Percentiles rank a stretch among this genome's conserved stretches.
Conservation (phyloP, 1,140 invertebrate species). For the Papilio dardanus region DNA sequence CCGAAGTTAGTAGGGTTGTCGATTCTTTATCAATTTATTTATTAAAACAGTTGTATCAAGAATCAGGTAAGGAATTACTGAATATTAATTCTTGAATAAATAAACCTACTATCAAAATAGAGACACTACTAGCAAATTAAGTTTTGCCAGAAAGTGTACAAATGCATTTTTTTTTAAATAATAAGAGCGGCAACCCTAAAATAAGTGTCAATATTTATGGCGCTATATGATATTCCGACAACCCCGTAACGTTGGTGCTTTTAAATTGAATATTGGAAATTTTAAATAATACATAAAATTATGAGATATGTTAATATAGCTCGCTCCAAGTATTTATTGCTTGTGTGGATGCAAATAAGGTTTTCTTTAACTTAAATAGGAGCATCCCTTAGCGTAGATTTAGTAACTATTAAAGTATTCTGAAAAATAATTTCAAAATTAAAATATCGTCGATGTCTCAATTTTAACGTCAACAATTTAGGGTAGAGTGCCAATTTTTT, state of each 20-base stretch:
- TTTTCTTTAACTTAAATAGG: background rate
- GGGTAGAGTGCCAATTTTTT: constrained; percentile 6
- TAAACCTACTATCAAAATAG: background rate
- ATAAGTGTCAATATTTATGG: constrained; percentile 19
- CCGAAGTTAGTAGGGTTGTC: constrained; percentile 32
- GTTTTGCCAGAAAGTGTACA: background rate
- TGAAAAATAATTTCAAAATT: constrained; percentile 6
- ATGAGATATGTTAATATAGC: constrained; percentile 57
- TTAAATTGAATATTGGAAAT: constrained; percentile 41
- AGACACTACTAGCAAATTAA: background rate
- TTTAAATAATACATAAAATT: constrained; percentile 54
- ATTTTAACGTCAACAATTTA: background rate
- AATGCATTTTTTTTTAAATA: too few relatives aligned
- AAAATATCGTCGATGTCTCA: background rate
- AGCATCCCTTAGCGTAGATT: background rate
- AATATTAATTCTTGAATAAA: background rate
- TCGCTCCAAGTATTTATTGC: background rate
- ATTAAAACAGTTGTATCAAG: background rate
- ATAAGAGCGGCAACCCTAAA: background rate
- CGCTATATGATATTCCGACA: constrained; percentile 11
- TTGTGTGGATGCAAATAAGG: background rate
- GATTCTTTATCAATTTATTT: background rate
- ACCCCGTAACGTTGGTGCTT: constrained; percentile 13
- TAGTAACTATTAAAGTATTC: background rate
- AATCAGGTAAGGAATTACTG: background rate